These are phyloP conservation scores for Penaeus monodon DNA, from an alignment of 2,888 invertebrate species.

Conservation along the genomic window DNA sequence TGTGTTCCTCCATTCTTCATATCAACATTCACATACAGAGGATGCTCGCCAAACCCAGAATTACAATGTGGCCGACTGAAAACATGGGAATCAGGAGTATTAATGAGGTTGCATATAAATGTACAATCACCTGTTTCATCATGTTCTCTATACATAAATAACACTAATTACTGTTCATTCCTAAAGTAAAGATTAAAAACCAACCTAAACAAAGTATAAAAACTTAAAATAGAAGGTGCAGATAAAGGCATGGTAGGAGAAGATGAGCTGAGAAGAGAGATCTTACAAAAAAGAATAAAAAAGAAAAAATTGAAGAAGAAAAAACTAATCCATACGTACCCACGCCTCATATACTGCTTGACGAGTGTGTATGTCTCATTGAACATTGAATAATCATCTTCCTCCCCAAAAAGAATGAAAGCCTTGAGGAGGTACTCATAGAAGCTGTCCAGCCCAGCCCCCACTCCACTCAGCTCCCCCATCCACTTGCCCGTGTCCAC, in stretches of 20 bases:
- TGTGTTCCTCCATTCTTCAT: conserved; percentile 75
- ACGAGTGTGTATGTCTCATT: conserved; percentile 74
- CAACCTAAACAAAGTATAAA: neutral
- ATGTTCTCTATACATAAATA: too few relatives aligned
- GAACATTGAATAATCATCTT: conserved; percentile 74
- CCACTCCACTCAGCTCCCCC: conserved; percentile 82
- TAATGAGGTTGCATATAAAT: neutral
- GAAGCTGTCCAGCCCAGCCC: conserved; percentile 99
- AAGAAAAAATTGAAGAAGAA: too few relatives aligned
- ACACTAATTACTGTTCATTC: too few relatives aligned
- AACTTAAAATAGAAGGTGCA: too few relatives aligned
- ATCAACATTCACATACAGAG: conserved; percentile 77
- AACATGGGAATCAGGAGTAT: neutral
- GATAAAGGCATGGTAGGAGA: too few relatives aligned
- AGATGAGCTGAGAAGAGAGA: too few relatives aligned
- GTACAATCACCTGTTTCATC: too few relatives aligned
- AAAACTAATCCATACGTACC: conserved; percentile 69
- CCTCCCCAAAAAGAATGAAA: conserved; percentile 79
- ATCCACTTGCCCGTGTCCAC: conserved; percentile 77
- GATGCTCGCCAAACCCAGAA: conserved; percentile 74
- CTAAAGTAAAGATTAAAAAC: too few relatives aligned
- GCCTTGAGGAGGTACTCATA: conserved; percentile 98
- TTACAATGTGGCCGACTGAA: conserved; percentile 73
- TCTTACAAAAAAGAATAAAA: too few relatives aligned
- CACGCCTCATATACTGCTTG: conserved; percentile 74